A percentile compares a stretch with the other conserved stretches of the same genome.
Conservation (phyloP, 2,113 vertebrate species). For the Ageneiosus marmoratus region DNA sequence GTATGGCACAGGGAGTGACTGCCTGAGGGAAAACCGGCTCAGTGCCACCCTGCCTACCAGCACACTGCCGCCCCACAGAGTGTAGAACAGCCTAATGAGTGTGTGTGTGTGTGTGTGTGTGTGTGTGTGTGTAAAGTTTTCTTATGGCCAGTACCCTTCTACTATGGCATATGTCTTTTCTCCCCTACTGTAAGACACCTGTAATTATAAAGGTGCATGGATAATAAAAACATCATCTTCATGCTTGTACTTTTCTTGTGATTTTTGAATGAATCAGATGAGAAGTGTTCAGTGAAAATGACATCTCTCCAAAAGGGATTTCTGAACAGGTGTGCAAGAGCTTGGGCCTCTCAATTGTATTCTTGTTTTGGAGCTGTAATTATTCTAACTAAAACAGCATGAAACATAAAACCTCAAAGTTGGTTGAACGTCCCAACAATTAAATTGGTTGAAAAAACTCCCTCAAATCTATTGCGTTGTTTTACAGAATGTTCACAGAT, state of each 20-base stretch:
- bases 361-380: constrained; percentile 22
- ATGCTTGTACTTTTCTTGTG: neutral
- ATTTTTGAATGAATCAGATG: constrained; percentile 15
- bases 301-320: neutral
- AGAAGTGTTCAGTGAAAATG: constrained; percentile 8
- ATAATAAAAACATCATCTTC: neutral
- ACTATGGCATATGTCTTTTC: constrained; percentile 34
- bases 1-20: constrained; percentile 26
- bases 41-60: constrained; percentile 40
- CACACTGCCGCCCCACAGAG: constrained; percentile 43
- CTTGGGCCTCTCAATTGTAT: constrained; percentile 22
- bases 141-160: constrained; percentile 43
- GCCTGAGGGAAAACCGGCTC: constrained; percentile 50
- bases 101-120: constrained; percentile 6
- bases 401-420: neutral
- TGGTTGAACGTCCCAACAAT: neutral
- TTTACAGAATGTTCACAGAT: no score
- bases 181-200: constrained; percentile 4
- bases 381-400: neutral
- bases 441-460: neutral
- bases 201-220: neutral
- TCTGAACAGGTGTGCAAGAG: constrained; percentile 30
- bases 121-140: constrained; percentile 40
- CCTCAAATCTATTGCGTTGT: no score
- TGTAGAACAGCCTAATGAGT: constrained; percentile 39